A percentile compares a stretch with the other conserved stretches of the same genome.
These are phyloP conservation scores for Tachysurus vachellii DNA, from an alignment of 2,113 vertebrate genomes.

Conservation along the genomic window DNA sequence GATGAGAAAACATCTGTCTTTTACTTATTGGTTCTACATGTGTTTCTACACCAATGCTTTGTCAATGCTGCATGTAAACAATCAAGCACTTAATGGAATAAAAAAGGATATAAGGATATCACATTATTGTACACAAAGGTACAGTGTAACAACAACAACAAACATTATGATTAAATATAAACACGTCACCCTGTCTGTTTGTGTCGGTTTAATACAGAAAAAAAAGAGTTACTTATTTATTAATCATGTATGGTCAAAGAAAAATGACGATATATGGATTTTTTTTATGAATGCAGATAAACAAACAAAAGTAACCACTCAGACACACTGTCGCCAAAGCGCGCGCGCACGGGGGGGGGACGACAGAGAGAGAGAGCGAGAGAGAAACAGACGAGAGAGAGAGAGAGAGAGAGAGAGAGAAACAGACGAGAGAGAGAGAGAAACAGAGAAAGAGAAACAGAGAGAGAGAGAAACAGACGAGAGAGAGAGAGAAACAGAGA, in stretches of 20 bases:
- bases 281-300: neutral
- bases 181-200: neutral
- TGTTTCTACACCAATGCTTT: no score
- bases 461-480: no score
- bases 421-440: no score
- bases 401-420: no score
- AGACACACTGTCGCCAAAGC: constrained; percentile 24
- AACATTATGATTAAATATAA: neutral
- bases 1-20: neutral
- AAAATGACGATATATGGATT: neutral
- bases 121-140: neutral
- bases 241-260: no score
- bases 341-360: neutral
- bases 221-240: neutral
- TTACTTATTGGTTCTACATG: neutral
- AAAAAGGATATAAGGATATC: neutral
- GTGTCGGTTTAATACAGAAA: neutral
- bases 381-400: no score
- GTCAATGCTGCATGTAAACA: neutral
- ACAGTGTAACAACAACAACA: neutral
- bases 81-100: neutral
- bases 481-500: no score
- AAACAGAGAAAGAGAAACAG: no score
- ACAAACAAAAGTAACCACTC: neutral
- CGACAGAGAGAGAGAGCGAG: neutral